A percentile compares a stretch with the other conserved stretches of the same genome.
Evolutionary conservation across 1,140 invertebrate species (phyloP).

Genomic region (Halictus rubicundus): DNA sequence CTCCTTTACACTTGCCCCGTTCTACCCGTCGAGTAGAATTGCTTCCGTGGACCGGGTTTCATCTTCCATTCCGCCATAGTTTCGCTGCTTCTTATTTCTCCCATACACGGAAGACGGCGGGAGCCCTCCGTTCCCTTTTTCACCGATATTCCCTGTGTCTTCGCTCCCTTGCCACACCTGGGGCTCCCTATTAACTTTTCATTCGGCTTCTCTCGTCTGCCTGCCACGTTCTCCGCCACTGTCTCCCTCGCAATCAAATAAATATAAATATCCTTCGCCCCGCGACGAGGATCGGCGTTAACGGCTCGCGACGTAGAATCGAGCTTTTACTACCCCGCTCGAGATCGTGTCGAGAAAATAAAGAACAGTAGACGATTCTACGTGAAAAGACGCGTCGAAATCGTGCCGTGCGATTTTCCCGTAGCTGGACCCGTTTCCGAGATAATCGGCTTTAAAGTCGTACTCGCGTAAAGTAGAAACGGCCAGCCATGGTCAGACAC

Average conservation of each 20-base stretch:
- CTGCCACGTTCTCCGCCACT: too few relatives aligned
- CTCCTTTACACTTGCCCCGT: slow-evolving; percentile 11
- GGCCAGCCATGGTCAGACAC: too few relatives aligned
- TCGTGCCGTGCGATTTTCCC: too few relatives aligned
- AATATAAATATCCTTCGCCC: neutral
- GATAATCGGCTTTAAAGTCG: too few relatives aligned
- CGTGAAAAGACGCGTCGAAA: too few relatives aligned
- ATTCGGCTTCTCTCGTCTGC: neutral
- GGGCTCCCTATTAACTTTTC: slow-evolving; percentile 20
- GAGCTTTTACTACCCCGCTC: too few relatives aligned
- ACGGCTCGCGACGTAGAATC: too few relatives aligned
- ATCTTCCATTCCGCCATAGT: slow-evolving; percentile 32
- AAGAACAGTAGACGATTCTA: too few relatives aligned
- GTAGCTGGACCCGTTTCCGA: too few relatives aligned
- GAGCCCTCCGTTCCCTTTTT: neutral
- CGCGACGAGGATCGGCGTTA: neutral
- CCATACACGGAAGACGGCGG: neutral
- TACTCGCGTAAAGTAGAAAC: too few relatives aligned
- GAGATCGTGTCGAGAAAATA: too few relatives aligned
- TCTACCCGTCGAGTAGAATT: neutral
- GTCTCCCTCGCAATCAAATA: neutral
- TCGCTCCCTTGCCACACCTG: neutral
- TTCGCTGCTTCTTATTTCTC: slow-evolving; percentile 22
- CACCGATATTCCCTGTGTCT: neutral
- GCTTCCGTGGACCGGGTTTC: slow-evolving; percentile 4